Percentiles rank a stretch among this genome's conserved stretches.
These are phyloP conservation scores for Netelia fuscicornis DNA, from an alignment of 2,888 invertebrate species.

Conservation along the genomic window DNA sequence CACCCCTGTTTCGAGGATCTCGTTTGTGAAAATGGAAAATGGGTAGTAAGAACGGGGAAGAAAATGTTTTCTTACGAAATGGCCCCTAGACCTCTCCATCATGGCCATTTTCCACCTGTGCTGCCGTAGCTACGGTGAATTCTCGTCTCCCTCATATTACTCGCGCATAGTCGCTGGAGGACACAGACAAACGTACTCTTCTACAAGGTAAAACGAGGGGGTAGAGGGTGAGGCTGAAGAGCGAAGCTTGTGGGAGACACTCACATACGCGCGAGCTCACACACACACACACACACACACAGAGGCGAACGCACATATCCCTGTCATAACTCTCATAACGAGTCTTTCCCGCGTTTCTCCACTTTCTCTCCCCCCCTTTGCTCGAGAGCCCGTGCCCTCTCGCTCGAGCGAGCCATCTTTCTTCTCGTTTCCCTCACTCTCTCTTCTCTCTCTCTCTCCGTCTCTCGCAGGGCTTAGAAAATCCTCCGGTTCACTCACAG, in stretches of 20 bases:
- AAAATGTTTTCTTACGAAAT: constrained; percentile 61
- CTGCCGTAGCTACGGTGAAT: constrained; percentile 30
- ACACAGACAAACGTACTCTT: constrained; percentile 61
- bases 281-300: constrained; percentile 11
- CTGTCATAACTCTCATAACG: constrained; percentile 64
- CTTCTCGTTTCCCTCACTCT: constrained; percentile 33
- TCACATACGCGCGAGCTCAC: constrained; percentile 47
- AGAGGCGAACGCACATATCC: constrained; percentile 58
- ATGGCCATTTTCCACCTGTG: constrained; percentile 47
- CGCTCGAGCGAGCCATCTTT: constrained; percentile 63
- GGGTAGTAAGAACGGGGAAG: constrained; percentile 4
- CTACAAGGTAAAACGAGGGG: constrained; percentile 46
- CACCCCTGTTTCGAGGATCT: constrained; percentile 3
- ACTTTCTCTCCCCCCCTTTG: constrained; percentile 43
- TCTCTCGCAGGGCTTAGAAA: constrained; percentile 34
- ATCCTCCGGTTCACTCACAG: constrained; percentile 32
- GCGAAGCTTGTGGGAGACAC: not conserved
- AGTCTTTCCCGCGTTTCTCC: constrained; percentile 54
- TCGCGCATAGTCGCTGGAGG: constrained; percentile 39
- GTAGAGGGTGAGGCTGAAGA: not conserved
- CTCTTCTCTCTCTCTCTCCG: constrained; percentile 9
- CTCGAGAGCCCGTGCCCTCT: constrained; percentile 32
- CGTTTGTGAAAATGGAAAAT: constrained; percentile 3
- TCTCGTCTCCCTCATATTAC: constrained; percentile 50
- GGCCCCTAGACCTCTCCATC: constrained; percentile 58